These are phyloP conservation scores for Varanus salvator DNA, from an alignment of 2,113 vertebrate species.

Conservation along the genomic window DNA sequence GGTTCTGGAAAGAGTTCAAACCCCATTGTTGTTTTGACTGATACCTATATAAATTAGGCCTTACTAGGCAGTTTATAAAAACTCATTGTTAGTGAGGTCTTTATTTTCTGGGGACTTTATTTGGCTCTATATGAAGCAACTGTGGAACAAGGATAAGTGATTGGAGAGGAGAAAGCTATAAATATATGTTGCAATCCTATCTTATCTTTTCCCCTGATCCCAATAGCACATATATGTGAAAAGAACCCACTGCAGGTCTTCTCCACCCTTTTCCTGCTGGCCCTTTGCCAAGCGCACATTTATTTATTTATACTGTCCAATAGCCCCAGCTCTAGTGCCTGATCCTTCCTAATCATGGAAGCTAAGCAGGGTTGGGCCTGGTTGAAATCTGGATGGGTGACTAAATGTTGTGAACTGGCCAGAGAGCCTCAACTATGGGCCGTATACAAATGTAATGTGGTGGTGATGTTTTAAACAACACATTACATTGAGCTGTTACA, in stretches of 20 bases:
- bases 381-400: too few relatives aligned
- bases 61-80: background rate
- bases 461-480: too few relatives aligned
- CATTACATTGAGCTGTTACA: background rate
- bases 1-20: slow-evolving; percentile 8
- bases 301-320: too few relatives aligned
- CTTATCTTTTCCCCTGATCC: background rate
- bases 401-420: too few relatives aligned
- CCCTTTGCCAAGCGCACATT: background rate
- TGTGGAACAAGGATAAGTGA: background rate
- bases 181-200: background rate
- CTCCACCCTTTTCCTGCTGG: background rate
- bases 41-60: background rate
- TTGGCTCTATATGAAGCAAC: background rate
- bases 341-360: too few relatives aligned
- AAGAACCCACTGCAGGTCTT: background rate
- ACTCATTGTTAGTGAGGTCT: background rate
- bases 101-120: background rate
- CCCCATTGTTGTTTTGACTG: background rate
- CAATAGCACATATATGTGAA: background rate
- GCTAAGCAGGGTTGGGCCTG: too few relatives aligned
- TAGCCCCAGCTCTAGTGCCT: too few relatives aligned
- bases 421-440: too few relatives aligned
- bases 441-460: too few relatives aligned
- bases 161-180: background rate